Base-by-base conservation (phyloP, 2,888 invertebrate genomes). In the Lycaena phlaeas region DNA sequence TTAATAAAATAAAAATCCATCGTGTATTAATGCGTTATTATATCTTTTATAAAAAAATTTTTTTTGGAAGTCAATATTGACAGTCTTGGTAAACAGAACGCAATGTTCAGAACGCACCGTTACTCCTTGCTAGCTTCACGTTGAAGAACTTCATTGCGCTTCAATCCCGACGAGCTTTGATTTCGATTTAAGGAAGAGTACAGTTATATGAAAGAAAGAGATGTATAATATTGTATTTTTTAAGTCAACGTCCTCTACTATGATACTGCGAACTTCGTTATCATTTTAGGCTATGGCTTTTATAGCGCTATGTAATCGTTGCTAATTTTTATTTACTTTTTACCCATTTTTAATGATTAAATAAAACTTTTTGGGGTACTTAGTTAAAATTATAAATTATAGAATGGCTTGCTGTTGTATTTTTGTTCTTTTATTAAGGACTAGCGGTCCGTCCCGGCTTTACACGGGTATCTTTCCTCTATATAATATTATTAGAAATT, bases 111-210 rank as follows among this genome's bases (percentile, higher is more conserved):
- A 81, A 78, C 82, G 70, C 54, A 51, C 57, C 5, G 30, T 41
- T 28, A 62, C 56, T 53, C 58, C 62, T 53, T 39, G 43, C 61
- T 61, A 41, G 61, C 77, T 82, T 84, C 79, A 71, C 55, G 45
- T 46, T 43, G 34, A 46, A 58, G 53, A 79, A 71, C 76, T 79
- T 84, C 82, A 76, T 53, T 40, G 45, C 59, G 61, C 59, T 78
- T 59, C 65, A 71, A 71, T 74, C 72, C 68, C 77, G 73, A 77
- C 73, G 82, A 82, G 84, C 81, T 81, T 84, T 81, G 82, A 84
- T 82, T 84, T 84, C 84, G 82, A 84, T 84, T 84, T 76, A 82
- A 64, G 71, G 81, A 82, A 77, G 79, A 82, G 84, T 77, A 56
- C 65, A 59, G 77, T 65, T 59, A 60, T 52, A 63, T 49, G 73